phyloP scores from a whole-genome alignment of 2,797 vertebrate genomes.

The Enteromius viviparus region DNA sequence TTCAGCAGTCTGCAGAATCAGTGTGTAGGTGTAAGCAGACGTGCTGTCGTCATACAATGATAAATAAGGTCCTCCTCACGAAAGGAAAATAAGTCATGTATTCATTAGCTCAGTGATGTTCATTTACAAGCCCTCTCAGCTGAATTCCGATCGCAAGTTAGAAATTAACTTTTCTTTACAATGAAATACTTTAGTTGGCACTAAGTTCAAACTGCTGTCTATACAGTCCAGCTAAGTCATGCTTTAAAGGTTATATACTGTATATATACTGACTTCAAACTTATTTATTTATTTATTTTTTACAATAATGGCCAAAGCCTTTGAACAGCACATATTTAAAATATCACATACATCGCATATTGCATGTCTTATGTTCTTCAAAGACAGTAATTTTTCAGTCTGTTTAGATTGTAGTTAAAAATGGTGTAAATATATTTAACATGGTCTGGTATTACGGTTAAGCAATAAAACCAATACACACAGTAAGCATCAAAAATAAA shows the following conservation, averaged over 20 bases:
- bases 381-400: too few species aligned
- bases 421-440: neutral
- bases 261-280: too few species aligned
- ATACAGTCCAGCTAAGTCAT: neutral
- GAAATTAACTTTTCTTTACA: neutral
- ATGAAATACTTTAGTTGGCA: neutral
- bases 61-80: neutral
- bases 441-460: neutral
- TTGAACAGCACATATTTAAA: too few species aligned
- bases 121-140: neutral
- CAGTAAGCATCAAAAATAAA: neutral
- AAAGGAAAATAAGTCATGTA: slow-evolving; percentile 8
- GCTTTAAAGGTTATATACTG: too few species aligned
- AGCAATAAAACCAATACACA: neutral
- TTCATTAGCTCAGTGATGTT: slow-evolving; percentile 17
- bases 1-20: slow-evolving; percentile 66
- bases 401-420: neutral
- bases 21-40: slow-evolving; percentile 70
- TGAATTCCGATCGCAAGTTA: neutral
- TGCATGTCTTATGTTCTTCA: neutral
- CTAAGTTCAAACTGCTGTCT: neutral
- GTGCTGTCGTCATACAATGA: slow-evolving; percentile 51
- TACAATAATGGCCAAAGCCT: too few species aligned
- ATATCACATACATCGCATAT: neutral
- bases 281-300: too few species aligned